Evolutionary conservation across 2,113 vertebrate species (phyloP), one percentile per base, ranked within the genome.

Genomic region (Smithornis capensis): DNA sequence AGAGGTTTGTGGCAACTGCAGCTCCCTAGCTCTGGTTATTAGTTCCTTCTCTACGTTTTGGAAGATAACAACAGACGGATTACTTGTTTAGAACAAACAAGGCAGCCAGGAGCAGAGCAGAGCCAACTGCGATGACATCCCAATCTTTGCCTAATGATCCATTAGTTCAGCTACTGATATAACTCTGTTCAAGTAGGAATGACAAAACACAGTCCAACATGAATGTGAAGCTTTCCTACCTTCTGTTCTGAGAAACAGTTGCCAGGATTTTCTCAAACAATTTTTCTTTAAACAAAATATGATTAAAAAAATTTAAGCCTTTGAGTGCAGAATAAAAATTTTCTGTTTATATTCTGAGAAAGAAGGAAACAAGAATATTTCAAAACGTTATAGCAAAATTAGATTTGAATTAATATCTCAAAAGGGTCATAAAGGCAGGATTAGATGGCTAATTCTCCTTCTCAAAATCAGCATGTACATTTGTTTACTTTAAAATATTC

Each of bases 61-160:
- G 87, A 92, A 96, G 91, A 93, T 78, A 86, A 69, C 84, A 92
- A 37, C 93, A 96, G 94, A 86, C 90, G 71, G 92, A 94, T 94
- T 75, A 53, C 68, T 92, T 88, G 75, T 84, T 97, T 94, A 90
- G 81, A 86, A 50, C 56, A 88, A 92, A 74, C 44, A 92, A 77
- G 68, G 28, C 78, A 94, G 84, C 77, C 89, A 91, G 76, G 53
- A 83, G 45, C 24, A 90, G 45, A 71, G 59, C 40, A 81, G 45
- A 90, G 70, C 78, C 90, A 92, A 94, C 74, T 71, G 83, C 75
- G 56, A 47, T 94, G 75, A 49, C 89, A 81, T 60, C 64, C 68
- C 70, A 78, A 1, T 73, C 38, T 44, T 93, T 94, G 75, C 75
- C 76, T 75, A 65, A 68, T 88, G 91, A 89, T 91, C 55, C 74